phyloP scores from a whole-genome alignment of 2,797 vertebrate species.

The Aphelocoma californica region DNA sequence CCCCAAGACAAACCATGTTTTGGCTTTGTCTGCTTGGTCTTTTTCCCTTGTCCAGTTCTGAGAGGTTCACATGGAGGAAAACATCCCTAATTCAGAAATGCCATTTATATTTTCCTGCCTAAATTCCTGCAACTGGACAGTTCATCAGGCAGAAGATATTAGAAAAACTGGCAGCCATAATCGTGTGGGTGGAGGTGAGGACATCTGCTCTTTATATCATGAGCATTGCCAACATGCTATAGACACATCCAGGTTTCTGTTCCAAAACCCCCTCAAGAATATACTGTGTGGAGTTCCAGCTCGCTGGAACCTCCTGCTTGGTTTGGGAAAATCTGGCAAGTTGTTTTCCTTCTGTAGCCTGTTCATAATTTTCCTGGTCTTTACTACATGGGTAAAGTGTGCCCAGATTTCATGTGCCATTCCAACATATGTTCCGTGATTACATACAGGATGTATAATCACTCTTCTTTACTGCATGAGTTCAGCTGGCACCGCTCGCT shows the following conservation, averaged over 20 bases:
- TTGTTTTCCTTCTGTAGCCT: slow-evolving; percentile 51
- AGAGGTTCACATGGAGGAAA: background rate
- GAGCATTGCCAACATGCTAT: slow-evolving; percentile 53
- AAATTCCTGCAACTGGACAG: slow-evolving; percentile 58
- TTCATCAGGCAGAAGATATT: slow-evolving; percentile 68
- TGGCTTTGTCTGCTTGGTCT: background rate
- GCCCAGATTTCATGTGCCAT: slow-evolving; percentile 62
- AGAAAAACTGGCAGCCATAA: slow-evolving; percentile 64
- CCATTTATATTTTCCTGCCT: slow-evolving; percentile 23
- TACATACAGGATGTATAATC: slow-evolving; percentile 65
- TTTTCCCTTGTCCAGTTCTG: background rate
- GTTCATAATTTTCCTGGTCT: slow-evolving; percentile 51
- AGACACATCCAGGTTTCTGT: slow-evolving; percentile 63
- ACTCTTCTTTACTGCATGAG: slow-evolving; percentile 59
- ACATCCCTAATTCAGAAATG: background rate
- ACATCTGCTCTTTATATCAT: slow-evolving; percentile 69
- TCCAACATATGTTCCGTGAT: slow-evolving; percentile 56
- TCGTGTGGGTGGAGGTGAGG: slow-evolving; percentile 63
- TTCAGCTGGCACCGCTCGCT: slow-evolving; percentile 21
- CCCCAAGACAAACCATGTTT: background rate
- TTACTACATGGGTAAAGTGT: slow-evolving; percentile 55
- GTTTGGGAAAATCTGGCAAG: slow-evolving; percentile 52
- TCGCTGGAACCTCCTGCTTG: slow-evolving; percentile 64
- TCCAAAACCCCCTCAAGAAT: slow-evolving; percentile 69
- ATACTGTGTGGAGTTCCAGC: slow-evolving; percentile 46